phyloP scores from a whole-genome alignment of 1,140 invertebrate genomes.

The Heliconius eleuchia region DNA sequence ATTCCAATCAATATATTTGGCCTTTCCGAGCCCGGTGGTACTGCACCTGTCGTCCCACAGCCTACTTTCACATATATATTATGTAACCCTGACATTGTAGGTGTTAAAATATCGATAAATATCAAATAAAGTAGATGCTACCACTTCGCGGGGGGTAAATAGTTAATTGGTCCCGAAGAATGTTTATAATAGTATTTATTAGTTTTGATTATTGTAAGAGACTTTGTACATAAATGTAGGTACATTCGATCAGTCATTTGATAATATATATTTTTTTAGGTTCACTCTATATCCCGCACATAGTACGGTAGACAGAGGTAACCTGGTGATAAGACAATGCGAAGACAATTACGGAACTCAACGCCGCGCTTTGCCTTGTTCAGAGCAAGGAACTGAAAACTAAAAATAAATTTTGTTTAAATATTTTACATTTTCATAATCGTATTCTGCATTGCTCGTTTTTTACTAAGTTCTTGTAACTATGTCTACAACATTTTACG shows the following conservation, averaged over 20 bases:
- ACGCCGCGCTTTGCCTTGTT: too few species aligned
- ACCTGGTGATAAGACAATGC: too few species aligned
- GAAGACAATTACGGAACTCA: too few species aligned
- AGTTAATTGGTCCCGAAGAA: not conserved
- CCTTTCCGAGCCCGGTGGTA: slow-evolving; percentile 15
- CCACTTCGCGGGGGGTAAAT: not conserved
- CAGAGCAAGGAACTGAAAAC: too few species aligned
- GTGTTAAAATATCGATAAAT: slow-evolving; percentile 20
- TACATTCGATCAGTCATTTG: too few species aligned
- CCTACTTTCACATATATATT: slow-evolving; percentile 20
- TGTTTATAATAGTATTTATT: not conserved
- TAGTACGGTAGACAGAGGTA: too few species aligned
- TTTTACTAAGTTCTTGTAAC: too few species aligned
- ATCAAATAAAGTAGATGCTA: not conserved
- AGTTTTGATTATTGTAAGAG: not conserved
- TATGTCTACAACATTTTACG: too few species aligned
- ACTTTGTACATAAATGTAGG: not conserved
- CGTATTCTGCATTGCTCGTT: too few species aligned
- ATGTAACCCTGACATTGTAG: slow-evolving; percentile 22
- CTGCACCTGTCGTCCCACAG: slow-evolving; percentile 20
- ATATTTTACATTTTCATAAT: too few species aligned
- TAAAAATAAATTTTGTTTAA: too few species aligned
- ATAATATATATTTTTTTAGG: not conserved
- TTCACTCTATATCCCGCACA: not conserved
- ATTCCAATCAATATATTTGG: slow-evolving; percentile 8